Conservation (phyloP, 2,113 vertebrate genomes). For the Ranitomeya imitator region DNA sequence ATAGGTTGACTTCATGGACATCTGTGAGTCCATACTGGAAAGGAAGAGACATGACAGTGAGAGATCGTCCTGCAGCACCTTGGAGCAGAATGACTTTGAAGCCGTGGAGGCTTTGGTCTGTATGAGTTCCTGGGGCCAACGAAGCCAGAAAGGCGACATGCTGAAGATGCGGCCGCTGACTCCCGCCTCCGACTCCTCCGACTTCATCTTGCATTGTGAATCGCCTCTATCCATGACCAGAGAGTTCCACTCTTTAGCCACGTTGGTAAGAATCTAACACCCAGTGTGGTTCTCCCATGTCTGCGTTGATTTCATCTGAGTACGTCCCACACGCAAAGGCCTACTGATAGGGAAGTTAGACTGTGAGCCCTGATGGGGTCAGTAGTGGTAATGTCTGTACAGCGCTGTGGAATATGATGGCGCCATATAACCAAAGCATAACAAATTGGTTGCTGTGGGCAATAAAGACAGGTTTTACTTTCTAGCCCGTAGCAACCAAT, state of each 20-base stretch:
- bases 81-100: constrained; percentile 92
- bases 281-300: background rate
- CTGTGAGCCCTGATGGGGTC: no score
- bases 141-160: constrained; percentile 73
- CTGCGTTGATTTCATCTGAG: background rate
- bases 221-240: constrained; percentile 71
- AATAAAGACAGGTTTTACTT: no score
- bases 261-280: constrained; percentile 78
- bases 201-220: constrained; percentile 74
- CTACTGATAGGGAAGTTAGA: no score
- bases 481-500: no score
- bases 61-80: constrained; percentile 73
- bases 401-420: no score
- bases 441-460: no score
- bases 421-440: no score
- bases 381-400: no score
- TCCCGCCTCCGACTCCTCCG: constrained; percentile 93
- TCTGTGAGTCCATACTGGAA: constrained; percentile 77
- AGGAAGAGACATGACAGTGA: constrained; percentile 83
- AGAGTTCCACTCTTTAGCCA: constrained; percentile 85
- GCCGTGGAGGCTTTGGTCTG: constrained; percentile 93
- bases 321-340: no score
- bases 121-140: constrained; percentile 97
- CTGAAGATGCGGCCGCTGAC: constrained; percentile 86
- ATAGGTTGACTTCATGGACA: constrained; percentile 81